These are phyloP conservation scores for Musca vetustissima DNA, from an alignment of 1,140 invertebrate genomes.

Conservation along the genomic window DNA sequence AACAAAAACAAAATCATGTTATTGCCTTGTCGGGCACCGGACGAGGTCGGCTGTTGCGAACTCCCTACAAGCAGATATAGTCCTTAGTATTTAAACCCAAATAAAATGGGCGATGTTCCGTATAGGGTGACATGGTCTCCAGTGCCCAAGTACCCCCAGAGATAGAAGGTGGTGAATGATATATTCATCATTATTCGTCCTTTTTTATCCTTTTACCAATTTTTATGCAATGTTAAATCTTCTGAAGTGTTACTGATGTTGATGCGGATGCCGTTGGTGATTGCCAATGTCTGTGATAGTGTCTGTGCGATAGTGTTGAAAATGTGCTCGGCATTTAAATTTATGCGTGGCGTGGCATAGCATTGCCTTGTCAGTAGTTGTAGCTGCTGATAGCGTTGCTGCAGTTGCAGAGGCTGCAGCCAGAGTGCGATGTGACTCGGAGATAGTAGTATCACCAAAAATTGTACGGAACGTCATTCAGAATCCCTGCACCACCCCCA, in stretches of 20 bases:
- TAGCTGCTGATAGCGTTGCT: background rate
- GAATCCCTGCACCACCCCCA: background rate
- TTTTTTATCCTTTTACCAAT: background rate
- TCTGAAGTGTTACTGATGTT: slow-evolving; percentile 10
- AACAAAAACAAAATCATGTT: background rate
- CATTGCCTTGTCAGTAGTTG: slow-evolving; percentile 8
- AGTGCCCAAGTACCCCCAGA: background rate
- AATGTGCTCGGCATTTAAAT: slow-evolving; percentile 16
- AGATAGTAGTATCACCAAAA: background rate
- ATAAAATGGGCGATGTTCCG: too few relatives aligned
- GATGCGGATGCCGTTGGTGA: background rate
- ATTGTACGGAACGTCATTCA: background rate
- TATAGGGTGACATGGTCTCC: too few relatives aligned
- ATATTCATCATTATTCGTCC: background rate
- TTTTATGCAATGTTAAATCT: slow-evolving; percentile 12
- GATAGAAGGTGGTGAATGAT: background rate
- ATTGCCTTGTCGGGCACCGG: too few relatives aligned
- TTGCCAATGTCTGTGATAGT: background rate
- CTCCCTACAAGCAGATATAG: too few relatives aligned
- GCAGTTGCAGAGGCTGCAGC: too few relatives aligned
- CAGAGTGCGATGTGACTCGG: too few relatives aligned
- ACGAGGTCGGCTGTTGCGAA: too few relatives aligned
- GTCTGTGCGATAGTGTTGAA: background rate
- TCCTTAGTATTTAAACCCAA: too few relatives aligned
- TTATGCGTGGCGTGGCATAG: slow-evolving; percentile 18